A percentile compares a stretch with the other conserved stretches of the same genome.
These are phyloP conservation scores for Spisula solida DNA, from an alignment of 2,888 invertebrate genomes.

Conservation along the genomic window DNA sequence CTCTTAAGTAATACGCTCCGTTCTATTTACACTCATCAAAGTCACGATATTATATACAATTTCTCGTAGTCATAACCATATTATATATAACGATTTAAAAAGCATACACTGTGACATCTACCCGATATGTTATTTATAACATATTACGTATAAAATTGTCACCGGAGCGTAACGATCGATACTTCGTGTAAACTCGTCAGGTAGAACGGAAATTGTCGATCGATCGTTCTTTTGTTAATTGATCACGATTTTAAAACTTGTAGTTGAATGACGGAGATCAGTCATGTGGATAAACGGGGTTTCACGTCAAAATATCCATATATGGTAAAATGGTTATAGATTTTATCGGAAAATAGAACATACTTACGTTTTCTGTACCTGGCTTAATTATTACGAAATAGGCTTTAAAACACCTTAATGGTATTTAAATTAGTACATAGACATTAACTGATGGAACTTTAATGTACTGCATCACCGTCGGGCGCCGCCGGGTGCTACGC, in stretches of 20 bases:
- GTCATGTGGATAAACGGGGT: background rate
- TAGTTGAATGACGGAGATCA: background rate
- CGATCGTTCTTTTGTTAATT: background rate
- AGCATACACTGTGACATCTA: background rate
- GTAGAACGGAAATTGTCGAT: conserved; percentile 11
- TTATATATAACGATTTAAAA: background rate
- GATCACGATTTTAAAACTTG: background rate
- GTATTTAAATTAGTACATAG: too few relatives aligned
- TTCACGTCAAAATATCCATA: background rate
- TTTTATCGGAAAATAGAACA: too few relatives aligned
- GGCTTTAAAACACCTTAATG: too few relatives aligned
- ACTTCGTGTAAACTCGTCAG: background rate
- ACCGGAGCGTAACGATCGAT: conserved; percentile 1
- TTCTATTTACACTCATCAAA: background rate
- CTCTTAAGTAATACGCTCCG: background rate
- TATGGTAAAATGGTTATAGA: background rate
- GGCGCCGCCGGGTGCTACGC: too few relatives aligned
- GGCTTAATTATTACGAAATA: too few relatives aligned
- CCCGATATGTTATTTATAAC: background rate
- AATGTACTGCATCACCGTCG: too few relatives aligned
- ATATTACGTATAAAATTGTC: background rate
- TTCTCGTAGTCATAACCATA: background rate
- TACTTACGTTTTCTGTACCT: too few relatives aligned
- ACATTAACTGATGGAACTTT: too few relatives aligned
- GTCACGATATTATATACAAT: background rate